Evolutionary conservation across 2,797 vertebrate genomes (phyloP).

Genomic region (Hybognathus amarus): DNA sequence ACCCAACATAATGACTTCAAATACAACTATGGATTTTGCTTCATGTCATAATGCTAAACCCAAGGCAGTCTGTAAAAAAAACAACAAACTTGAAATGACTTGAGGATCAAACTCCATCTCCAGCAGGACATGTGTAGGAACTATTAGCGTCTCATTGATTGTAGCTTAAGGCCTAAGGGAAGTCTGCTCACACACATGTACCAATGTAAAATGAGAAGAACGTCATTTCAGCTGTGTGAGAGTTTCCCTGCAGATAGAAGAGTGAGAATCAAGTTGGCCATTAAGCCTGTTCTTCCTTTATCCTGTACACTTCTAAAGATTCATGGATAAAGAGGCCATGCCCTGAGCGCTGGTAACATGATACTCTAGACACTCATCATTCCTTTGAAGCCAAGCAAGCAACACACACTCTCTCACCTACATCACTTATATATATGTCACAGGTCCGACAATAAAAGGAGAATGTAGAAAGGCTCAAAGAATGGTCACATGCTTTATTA

Average conservation of each 20-base stretch:
- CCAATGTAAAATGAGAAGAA: constrained; percentile 14
- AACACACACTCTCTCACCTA: constrained; percentile 10
- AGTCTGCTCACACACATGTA: constrained; percentile 1
- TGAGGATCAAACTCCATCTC: constrained; percentile 46
- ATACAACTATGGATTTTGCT: constrained; percentile 54
- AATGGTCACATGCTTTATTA: constrained; percentile 46
- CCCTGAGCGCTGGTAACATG: not conserved
- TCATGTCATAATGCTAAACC: constrained; percentile 51
- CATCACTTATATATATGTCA: constrained; percentile 7
- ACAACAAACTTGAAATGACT: constrained; percentile 42
- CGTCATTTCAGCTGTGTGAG: constrained; percentile 1
- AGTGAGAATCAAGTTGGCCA: not conserved
- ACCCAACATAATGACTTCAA: constrained; percentile 18
- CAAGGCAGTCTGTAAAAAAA: constrained; percentile 46
- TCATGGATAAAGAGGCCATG: constrained; percentile 20
- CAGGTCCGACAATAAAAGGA: not conserved
- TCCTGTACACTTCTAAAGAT: not conserved
- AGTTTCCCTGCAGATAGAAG: constrained; percentile 11
- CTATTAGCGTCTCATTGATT: constrained; percentile 54
- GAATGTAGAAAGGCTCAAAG: constrained; percentile 14
- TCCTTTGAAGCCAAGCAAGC: constrained; percentile 3
- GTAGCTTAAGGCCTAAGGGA: constrained; percentile 33
- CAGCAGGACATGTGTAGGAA: constrained; percentile 51
- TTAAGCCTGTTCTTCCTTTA: constrained; percentile 11
- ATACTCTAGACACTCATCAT: constrained; percentile 23